Percentiles rank a stretch among this genome's conserved stretches.
Conservation (phyloP, 2,797 vertebrate species). For the Acipenser transmontanus region DNA sequence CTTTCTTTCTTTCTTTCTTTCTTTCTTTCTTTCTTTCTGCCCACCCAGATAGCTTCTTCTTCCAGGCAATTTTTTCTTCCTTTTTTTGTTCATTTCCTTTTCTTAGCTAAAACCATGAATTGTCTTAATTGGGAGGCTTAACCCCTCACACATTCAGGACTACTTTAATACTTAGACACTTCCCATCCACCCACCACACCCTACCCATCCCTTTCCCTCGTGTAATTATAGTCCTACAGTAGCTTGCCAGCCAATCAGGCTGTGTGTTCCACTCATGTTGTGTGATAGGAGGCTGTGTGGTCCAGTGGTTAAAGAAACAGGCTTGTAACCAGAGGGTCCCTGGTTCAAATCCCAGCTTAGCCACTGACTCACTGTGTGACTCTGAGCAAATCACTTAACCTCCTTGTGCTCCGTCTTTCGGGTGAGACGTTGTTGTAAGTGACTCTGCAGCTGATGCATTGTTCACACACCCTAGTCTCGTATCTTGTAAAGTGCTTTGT, state of each 20-base stretch:
- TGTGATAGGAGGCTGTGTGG: no score
- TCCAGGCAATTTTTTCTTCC: not conserved
- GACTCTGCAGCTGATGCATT: no score
- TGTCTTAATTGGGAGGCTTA: not conserved
- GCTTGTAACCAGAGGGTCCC: no score
- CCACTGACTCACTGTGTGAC: no score
- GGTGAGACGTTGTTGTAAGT: no score
- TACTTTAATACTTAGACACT: not conserved
- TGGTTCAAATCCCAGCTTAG: no score
- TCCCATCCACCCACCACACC: not conserved
- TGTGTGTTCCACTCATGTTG: no score
- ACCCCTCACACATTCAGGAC: not conserved
- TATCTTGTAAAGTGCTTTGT: no score
- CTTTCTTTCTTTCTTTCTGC: not conserved
- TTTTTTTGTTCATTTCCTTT: not conserved
- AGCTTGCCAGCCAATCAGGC: not conserved
- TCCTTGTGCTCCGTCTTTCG: no score
- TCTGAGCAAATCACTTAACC: no score
- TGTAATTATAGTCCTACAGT: not conserved
- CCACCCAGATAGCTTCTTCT: not conserved
- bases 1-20: not conserved
- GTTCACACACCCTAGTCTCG: no score
- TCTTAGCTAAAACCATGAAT: not conserved
- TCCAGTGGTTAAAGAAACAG: no score
- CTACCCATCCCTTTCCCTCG: not conserved